phyloP scores from a whole-genome alignment of 1,140 invertebrate genomes.

The Aphelenchoides besseyi region DNA sequence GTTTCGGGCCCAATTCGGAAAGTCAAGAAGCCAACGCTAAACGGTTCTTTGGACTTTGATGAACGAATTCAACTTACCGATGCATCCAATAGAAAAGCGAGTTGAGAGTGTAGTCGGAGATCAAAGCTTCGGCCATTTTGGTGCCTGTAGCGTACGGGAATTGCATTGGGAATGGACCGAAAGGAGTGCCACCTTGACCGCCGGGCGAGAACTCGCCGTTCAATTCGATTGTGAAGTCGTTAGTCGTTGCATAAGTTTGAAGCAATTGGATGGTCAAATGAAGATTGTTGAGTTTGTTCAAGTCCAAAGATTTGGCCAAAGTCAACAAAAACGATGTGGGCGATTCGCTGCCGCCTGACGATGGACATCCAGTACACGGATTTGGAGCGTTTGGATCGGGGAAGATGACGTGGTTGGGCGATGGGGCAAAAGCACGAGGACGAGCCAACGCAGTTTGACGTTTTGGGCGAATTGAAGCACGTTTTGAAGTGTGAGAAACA shows the following conservation, averaged over 20 bases:
- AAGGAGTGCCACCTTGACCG: slow-evolving; percentile 54
- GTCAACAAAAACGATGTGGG: slow-evolving; percentile 19
- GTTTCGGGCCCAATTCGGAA: slow-evolving; percentile 60
- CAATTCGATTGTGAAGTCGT: slow-evolving; percentile 59
- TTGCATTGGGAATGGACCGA: slow-evolving; percentile 59
- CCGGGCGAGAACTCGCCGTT: slow-evolving; percentile 60
- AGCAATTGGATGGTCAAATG: slow-evolving; percentile 57
- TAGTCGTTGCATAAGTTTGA: slow-evolving; percentile 57
- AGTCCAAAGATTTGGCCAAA: slow-evolving; percentile 41
- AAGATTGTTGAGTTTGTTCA: slow-evolving; percentile 57
- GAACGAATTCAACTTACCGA: background rate
- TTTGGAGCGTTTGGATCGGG: slow-evolving; percentile 22
- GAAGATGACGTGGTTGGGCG: slow-evolving; percentile 23
- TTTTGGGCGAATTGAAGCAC: slow-evolving; percentile 5
- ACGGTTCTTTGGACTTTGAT: background rate
- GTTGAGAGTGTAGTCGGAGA: slow-evolving; percentile 60
- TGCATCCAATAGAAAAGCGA: slow-evolving; percentile 52
- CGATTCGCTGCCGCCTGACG: slow-evolving; percentile 19
- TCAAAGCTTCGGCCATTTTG: slow-evolving; percentile 59
- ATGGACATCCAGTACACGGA: slow-evolving; percentile 40
- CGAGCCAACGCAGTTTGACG: background rate
- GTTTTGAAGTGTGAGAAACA: slow-evolving; percentile 11
- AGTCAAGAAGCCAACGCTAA: slow-evolving; percentile 54
- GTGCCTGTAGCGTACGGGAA: slow-evolving; percentile 48
- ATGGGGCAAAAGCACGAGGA: slow-evolving; percentile 21